Conservation (phyloP, 2,113 vertebrate species). For the Sander vitreus region DNA sequence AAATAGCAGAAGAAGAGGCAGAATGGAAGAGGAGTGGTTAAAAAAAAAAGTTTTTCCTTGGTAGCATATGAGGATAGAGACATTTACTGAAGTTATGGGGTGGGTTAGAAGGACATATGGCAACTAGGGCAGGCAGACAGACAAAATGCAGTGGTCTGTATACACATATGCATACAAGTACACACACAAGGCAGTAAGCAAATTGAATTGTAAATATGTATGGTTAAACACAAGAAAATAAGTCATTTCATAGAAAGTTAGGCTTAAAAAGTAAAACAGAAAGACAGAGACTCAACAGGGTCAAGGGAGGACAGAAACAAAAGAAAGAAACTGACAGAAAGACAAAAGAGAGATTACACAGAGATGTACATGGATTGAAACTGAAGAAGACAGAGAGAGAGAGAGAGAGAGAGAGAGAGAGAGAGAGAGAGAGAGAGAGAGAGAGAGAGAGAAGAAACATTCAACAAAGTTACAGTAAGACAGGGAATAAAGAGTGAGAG, state of each 20-base stretch:
- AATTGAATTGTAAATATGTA: neutral
- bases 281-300: conserved; percentile 36
- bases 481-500: conserved; percentile 63
- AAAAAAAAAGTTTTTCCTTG: neutral
- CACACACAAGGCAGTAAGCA: neutral
- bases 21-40: neutral
- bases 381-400: conserved; percentile 47
- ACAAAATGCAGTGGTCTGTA: neutral
- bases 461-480: conserved; percentile 71
- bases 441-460: conserved; percentile 40
- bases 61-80: conserved; percentile 7
- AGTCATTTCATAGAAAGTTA: conserved; percentile 21
- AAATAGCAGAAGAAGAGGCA: neutral
- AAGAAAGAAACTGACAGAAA: conserved; percentile 62
- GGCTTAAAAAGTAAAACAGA: conserved; percentile 31
- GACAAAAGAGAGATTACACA: conserved; percentile 68
- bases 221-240: neutral
- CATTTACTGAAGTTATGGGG: neutral
- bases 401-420: conserved; percentile 46
- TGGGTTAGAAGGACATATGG: neutral
- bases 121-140: neutral
- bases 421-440: conserved; percentile 42
- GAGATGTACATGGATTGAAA: conserved; percentile 65
- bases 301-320: conserved; percentile 64
- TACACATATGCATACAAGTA: neutral